Evolutionary conservation across 2,797 vertebrate genomes (phyloP).

Genomic region (Otolemur crassicaudatus): DNA sequence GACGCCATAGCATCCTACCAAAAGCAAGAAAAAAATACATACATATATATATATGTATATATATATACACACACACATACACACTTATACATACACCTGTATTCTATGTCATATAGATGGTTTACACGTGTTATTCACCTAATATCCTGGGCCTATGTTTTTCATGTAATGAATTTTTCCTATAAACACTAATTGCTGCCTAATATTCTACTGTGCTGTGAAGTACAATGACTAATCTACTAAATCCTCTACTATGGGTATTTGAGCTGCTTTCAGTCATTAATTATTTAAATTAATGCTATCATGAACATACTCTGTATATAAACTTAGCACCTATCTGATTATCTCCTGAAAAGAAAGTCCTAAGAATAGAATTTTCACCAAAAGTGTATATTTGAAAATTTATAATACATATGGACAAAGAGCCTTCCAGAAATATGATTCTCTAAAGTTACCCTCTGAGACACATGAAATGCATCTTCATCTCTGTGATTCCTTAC

Average conservation of each 20-base stretch:
- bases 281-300: slow-evolving; percentile 28
- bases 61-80: no score
- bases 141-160: not conserved
- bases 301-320: not conserved
- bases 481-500: not conserved
- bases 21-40: no score
- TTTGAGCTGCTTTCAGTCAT: not conserved
- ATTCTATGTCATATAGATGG: not conserved
- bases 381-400: slow-evolving; percentile 26
- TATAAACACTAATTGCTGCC: not conserved
- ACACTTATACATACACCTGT: not conserved
- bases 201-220: not conserved
- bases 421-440: not conserved
- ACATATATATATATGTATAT: no score
- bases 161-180: slow-evolving; percentile 25
- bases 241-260: slow-evolving; percentile 40
- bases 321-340: slow-evolving; percentile 50
- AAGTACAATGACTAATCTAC: slow-evolving; percentile 14
- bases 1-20: no score
- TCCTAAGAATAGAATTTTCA: slow-evolving; percentile 20
- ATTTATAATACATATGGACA: not conserved
- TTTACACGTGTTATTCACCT: not conserved
- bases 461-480: not conserved
- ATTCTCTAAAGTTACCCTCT: not conserved
- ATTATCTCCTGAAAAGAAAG: slow-evolving; percentile 27